These are phyloP conservation scores for Hoplodrina blanda DNA, from an alignment of 2,888 invertebrate species.

Conservation along the genomic window DNA sequence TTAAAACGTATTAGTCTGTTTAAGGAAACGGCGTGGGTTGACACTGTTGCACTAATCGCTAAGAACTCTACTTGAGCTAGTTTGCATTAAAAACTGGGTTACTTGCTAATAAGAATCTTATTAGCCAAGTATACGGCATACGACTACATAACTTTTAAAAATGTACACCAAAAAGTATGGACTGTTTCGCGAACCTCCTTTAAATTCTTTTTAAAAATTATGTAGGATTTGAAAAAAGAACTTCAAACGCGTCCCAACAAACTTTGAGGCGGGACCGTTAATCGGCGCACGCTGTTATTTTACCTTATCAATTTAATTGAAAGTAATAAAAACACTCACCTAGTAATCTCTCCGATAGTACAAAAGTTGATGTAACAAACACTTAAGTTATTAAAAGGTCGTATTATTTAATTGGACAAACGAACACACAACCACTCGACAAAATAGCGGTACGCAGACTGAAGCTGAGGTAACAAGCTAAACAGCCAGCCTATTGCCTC, in stretches of 20 bases:
- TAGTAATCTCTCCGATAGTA: slow-evolving; percentile 38
- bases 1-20: slow-evolving; percentile 9
- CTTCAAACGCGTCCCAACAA: slow-evolving; percentile 49
- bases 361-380: slow-evolving; percentile 48
- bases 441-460: slow-evolving; percentile 62
- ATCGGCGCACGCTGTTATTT: slow-evolving; percentile 17
- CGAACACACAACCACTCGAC: slow-evolving; percentile 41
- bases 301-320: slow-evolving; percentile 26
- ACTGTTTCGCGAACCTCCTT: not conserved
- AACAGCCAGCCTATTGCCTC: slow-evolving; percentile 49
- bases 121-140: slow-evolving; percentile 23
- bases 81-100: slow-evolving; percentile 47
- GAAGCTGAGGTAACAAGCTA: slow-evolving; percentile 49
- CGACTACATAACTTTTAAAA: not conserved
- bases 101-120: slow-evolving; percentile 32
- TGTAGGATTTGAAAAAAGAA: slow-evolving; percentile 44
- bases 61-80: slow-evolving; percentile 25
- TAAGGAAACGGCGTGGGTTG: slow-evolving; percentile 47
- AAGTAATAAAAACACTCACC: slow-evolving; percentile 52
- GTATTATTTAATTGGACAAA: slow-evolving; percentile 39
- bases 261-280: slow-evolving; percentile 49
- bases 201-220: slow-evolving; percentile 25
- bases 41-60: slow-evolving; percentile 48
- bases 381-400: slow-evolving; percentile 56
- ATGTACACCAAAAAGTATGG: slow-evolving; percentile 6